Evolutionary conservation across 2,888 invertebrate species (phyloP).

Genomic region (Meta bourneti): DNA sequence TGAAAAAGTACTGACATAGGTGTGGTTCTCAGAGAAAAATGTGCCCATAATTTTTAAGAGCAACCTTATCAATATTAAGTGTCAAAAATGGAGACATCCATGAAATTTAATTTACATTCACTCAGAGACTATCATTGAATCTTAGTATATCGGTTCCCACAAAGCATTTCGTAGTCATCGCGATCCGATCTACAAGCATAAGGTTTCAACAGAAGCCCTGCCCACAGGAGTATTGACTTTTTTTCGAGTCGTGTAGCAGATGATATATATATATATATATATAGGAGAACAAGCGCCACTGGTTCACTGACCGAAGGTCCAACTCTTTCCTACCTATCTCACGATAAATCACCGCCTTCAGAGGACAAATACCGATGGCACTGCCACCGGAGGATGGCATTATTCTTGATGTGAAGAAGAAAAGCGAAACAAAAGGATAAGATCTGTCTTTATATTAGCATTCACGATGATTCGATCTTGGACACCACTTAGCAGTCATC

Average conservation of each 20-base stretch:
- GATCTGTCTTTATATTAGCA: slow-evolving; percentile 13
- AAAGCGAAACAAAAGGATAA: slow-evolving; percentile 10
- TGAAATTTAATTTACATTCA: too few relatives aligned
- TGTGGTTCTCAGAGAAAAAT: too few relatives aligned
- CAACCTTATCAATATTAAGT: too few relatives aligned
- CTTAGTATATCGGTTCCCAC: too few relatives aligned
- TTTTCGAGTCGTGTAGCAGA: not conserved
- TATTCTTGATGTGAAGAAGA: not conserved
- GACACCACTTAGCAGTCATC: slow-evolving; percentile 10
- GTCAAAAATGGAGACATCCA: too few relatives aligned
- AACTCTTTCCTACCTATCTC: slow-evolving; percentile 57
- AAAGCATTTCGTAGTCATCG: too few relatives aligned
- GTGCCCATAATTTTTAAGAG: too few relatives aligned
- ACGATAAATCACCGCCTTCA: slow-evolving; percentile 25
- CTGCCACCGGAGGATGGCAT: slow-evolving; percentile 2
- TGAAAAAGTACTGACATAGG: too few relatives aligned
- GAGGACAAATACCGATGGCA: not conserved
- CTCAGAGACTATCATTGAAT: too few relatives aligned
- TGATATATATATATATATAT: too few relatives aligned
- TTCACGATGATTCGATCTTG: slow-evolving; percentile 12
- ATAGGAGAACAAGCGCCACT: slow-evolving; percentile 17
- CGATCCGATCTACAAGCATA: slow-evolving; percentile 13
- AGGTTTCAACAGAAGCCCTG: not conserved
- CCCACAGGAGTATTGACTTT: slow-evolving; percentile 44
- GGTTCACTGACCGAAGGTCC: slow-evolving; percentile 63